phyloP scores from a whole-genome alignment of 2,888 invertebrate species.

The Pyrgus malvae region DNA sequence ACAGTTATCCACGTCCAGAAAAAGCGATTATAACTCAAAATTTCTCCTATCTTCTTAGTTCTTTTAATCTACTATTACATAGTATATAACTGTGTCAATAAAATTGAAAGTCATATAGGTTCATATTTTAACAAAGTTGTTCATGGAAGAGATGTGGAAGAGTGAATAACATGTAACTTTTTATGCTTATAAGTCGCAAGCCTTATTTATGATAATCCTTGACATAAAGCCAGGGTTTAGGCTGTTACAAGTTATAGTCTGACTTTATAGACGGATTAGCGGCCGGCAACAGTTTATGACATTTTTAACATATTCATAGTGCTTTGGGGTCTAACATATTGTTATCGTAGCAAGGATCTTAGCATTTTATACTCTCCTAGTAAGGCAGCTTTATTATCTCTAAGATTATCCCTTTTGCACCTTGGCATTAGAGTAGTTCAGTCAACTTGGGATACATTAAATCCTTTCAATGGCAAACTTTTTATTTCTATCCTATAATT shows the following conservation, averaged over 20 bases:
- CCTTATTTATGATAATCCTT: slow-evolving; percentile 1
- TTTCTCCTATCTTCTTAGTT: too few relatives aligned
- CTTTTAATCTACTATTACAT: too few relatives aligned
- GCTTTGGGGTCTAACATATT: background rate
- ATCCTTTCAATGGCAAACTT: too few relatives aligned
- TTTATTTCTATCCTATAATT: too few relatives aligned
- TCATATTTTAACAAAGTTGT: background rate
- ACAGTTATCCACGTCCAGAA: too few relatives aligned
- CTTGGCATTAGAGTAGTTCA: too few relatives aligned
- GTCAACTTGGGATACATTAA: too few relatives aligned
- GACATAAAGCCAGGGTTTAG: slow-evolving; percentile 7
- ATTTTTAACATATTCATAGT: slow-evolving; percentile 8
- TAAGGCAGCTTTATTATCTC: background rate
- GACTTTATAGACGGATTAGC: slow-evolving; percentile 19
- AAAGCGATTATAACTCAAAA: too few relatives aligned
- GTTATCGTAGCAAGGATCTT: background rate
- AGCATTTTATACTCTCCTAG: background rate
- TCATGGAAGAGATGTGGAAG: background rate
- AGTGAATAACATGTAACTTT: background rate
- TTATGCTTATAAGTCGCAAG: background rate
- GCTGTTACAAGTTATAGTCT: slow-evolving; percentile 5
- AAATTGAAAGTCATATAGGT: background rate
- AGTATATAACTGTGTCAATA: too few relatives aligned
- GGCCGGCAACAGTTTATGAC: background rate
- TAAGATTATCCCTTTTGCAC: background rate